Percentiles rank a stretch among this genome's conserved stretches.
Evolutionary conservation across 2,113 vertebrate genomes (phyloP).

Genomic region (Otis tarda): DNA sequence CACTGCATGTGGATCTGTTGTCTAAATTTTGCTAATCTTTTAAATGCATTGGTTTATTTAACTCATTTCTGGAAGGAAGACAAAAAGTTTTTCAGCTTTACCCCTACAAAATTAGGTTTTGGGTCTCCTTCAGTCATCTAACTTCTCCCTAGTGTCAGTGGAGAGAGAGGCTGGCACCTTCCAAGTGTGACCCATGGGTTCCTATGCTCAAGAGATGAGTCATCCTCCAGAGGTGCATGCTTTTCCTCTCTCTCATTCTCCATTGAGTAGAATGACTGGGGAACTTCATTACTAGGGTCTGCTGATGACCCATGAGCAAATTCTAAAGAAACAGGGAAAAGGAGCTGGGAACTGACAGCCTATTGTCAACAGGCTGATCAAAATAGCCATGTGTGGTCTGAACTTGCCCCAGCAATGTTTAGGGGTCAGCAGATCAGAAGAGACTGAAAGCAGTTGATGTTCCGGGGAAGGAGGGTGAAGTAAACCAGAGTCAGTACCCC

Average conservation of each 20-base stretch:
- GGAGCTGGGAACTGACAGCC: neutral
- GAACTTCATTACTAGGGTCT: neutral
- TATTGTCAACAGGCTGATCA: neutral
- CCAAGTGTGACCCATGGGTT: rapidly evolving
- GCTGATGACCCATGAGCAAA: neutral
- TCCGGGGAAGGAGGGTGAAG: neutral
- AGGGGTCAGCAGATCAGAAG: neutral
- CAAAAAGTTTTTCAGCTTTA: neutral
- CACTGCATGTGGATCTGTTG: neutral
- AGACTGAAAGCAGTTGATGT: neutral
- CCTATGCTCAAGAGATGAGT: neutral
- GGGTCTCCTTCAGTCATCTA: neutral
- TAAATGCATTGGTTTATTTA: neutral
- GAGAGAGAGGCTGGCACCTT: neutral
- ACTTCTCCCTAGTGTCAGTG: neutral
- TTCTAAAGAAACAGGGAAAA: neutral
- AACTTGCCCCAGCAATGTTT: neutral
- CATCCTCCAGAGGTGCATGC: neutral
- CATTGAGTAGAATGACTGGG: neutral
- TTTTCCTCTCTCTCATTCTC: neutral
- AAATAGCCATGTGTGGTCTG: neutral
- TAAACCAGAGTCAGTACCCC: neutral
- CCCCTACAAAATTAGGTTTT: neutral
- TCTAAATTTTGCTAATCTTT: neutral
- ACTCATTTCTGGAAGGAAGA: neutral